These are phyloP conservation scores for Ceyx erithaca DNA, from an alignment of 2,797 vertebrate genomes.

Conservation along the genomic window DNA sequence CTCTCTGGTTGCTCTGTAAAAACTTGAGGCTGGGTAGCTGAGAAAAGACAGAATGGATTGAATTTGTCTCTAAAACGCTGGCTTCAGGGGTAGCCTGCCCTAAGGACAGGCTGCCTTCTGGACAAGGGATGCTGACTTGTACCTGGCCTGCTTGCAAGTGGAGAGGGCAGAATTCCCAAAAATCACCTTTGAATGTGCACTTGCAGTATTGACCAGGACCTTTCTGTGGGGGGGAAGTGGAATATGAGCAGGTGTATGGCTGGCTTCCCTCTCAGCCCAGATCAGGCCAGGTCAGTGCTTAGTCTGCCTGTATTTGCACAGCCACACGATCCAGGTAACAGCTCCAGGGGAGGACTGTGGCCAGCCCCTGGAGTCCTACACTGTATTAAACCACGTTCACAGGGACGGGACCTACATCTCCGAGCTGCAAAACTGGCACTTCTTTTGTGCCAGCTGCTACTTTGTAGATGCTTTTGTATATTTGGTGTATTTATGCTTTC, in stretches of 20 bases:
- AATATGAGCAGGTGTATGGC: rapidly evolving
- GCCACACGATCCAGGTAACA: not conserved
- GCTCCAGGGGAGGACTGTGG: not conserved
- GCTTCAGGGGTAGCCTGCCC: not conserved
- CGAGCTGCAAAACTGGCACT: not conserved
- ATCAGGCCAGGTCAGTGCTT: not conserved
- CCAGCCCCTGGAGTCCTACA: not conserved
- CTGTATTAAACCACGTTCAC: rapidly evolving
- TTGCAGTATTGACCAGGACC: not conserved
- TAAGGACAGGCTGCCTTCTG: not conserved
- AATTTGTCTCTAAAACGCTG: not conserved
- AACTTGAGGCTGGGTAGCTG: not conserved
- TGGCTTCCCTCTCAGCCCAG: not conserved
- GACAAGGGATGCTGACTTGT: not conserved
- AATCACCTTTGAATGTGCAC: not conserved
- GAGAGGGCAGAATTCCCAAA: not conserved
- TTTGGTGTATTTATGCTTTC: constrained; percentile 19
- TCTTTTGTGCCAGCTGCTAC: not conserved
- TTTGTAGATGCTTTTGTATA: not conserved
- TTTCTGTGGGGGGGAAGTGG: not conserved
- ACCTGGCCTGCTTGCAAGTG: not conserved
- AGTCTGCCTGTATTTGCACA: not conserved
- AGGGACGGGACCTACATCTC: rapidly evolving
- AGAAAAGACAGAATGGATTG: not conserved
- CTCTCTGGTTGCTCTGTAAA: not conserved